Conservation (phyloP, 2,797 vertebrate genomes). For the Acipenser transmontanus region DNA sequence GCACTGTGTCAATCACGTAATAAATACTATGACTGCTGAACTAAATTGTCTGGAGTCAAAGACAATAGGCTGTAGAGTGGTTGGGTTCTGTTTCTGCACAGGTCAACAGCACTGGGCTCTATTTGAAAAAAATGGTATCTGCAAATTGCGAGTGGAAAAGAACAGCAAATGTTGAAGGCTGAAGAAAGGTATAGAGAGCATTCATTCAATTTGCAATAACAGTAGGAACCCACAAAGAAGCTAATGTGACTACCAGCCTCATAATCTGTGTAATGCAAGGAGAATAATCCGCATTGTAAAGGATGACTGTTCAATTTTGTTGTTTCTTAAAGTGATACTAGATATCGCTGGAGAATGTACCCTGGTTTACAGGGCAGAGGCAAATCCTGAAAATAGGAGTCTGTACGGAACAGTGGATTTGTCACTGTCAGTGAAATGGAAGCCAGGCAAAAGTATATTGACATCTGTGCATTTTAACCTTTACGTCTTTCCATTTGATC, state of each 20-base stretch:
- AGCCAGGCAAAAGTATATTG: constrained; percentile 24
- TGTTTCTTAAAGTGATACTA: constrained; percentile 48
- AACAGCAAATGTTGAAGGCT: constrained; percentile 1
- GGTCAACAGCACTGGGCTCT: background rate
- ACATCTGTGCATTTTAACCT: constrained; percentile 26
- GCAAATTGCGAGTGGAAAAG: constrained; percentile 1
- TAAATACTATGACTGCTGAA: too few species aligned
- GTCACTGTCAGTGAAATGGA: constrained; percentile 56
- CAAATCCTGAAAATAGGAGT: background rate
- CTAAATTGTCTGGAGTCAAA: too few species aligned
- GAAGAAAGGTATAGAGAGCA: background rate
- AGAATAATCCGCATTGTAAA: constrained; percentile 61
- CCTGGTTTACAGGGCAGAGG: background rate
- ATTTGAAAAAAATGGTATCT: background rate
- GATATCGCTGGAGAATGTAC: constrained; percentile 32
- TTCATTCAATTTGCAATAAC: constrained; percentile 12
- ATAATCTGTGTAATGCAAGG: constrained; percentile 69
- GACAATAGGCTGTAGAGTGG: too few species aligned
- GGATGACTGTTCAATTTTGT: constrained; percentile 41
- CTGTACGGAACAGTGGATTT: constrained; percentile 3
- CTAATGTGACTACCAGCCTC: constrained; percentile 38
- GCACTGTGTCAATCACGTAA: too few species aligned
- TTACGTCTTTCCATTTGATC: constrained; percentile 26
- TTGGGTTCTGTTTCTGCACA: too few species aligned
- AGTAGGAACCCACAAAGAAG: constrained; percentile 23